Evolutionary conservation across 2,797 vertebrate genomes (phyloP).

Genomic region (Sardinella longiceps): DNA sequence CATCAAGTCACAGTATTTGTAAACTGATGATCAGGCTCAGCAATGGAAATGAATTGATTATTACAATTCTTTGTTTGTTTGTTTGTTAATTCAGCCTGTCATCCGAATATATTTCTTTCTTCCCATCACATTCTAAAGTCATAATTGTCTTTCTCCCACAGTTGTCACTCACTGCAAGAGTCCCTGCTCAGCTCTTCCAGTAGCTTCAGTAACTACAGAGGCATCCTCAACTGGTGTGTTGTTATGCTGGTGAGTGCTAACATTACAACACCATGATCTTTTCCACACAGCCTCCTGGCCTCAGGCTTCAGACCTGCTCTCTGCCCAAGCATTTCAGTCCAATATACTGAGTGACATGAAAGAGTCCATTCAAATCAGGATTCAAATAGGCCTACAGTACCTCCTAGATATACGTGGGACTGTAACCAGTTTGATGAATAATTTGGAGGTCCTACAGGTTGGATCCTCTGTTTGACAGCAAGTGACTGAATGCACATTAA

Average conservation of each 20-base stretch:
- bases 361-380: neutral
- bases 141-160: slow-evolving; percentile 42
- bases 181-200: slow-evolving; percentile 88
- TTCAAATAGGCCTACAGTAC: too few species aligned
- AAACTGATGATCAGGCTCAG: too few species aligned
- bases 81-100: neutral
- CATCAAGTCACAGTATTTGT: neutral
- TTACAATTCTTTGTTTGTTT: too few species aligned
- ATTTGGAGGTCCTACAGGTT: neutral
- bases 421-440: neutral
- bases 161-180: slow-evolving; percentile 84
- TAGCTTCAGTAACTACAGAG: slow-evolving; percentile 88
- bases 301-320: neutral
- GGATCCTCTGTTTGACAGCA: neutral
- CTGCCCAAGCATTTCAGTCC: neutral
- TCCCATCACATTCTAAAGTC: neutral
- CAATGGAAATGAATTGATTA: too few species aligned
- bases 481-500: neutral
- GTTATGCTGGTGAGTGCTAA: slow-evolving; percentile 88
- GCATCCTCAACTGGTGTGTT: slow-evolving; percentile 92
- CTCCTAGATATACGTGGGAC: neutral
- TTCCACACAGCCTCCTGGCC: neutral
- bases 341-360: neutral
- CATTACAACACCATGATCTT: neutral
- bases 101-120: neutral